Conservation (phyloP, 2,113 vertebrate species). For the Halcyon malimbica region DNA sequence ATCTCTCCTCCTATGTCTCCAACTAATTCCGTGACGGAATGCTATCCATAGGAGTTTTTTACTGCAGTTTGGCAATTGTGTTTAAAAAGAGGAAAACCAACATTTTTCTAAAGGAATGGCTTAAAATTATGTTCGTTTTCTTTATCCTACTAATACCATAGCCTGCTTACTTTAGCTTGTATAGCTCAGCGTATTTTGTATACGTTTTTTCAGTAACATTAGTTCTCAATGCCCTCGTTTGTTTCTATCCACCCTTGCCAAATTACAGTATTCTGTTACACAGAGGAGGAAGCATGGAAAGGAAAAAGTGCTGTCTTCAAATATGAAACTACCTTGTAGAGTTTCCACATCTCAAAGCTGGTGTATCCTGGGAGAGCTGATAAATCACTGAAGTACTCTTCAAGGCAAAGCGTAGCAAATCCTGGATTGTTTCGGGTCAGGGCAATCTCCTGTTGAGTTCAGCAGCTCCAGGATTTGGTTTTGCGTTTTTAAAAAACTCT, state of each 20-base stretch:
- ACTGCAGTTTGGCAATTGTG: background rate
- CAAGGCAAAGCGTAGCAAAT: background rate
- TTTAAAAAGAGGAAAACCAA: background rate
- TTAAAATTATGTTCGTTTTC: background rate
- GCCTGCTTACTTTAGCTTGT: background rate
- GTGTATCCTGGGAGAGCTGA: background rate
- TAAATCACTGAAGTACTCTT: background rate
- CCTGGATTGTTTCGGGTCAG: background rate
- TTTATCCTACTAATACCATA: background rate
- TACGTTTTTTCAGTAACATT: background rate
- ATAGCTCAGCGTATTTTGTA: slow-evolving; percentile 13
- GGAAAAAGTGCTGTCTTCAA: background rate
- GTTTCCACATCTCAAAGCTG: background rate
- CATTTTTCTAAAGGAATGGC: background rate
- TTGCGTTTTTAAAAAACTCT: background rate
- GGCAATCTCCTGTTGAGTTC: background rate
- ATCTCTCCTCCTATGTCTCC: background rate
- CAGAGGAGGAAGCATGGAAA: background rate
- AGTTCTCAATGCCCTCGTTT: background rate
- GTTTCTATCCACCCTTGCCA: background rate
- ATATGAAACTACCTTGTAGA: background rate
- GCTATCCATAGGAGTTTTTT: background rate
- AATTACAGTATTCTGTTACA: background rate
- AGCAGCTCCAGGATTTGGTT: background rate
- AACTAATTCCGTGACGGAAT: background rate